phyloP scores from a whole-genome alignment of 2,797 vertebrate species.

The Valencia hispanica region DNA sequence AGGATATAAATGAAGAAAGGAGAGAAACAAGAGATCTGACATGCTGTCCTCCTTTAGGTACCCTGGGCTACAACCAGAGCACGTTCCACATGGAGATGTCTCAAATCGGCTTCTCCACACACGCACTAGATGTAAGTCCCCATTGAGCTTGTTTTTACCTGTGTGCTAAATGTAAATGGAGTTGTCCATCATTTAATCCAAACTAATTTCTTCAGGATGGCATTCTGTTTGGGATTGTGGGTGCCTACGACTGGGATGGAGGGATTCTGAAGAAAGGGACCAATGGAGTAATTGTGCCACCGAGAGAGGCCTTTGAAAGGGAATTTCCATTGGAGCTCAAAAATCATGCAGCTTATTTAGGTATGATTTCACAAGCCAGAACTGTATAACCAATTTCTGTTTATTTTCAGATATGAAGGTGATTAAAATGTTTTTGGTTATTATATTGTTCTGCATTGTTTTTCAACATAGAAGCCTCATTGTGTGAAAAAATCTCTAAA shows the following conservation, averaged over 20 bases:
- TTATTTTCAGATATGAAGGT: not conserved
- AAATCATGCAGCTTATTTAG: conserved; percentile 94
- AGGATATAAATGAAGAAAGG: conserved; percentile 21
- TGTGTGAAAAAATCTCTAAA: not conserved
- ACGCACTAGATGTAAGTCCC: conserved; percentile 86
- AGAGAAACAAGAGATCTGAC: conserved; percentile 25
- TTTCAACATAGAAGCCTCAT: not conserved
- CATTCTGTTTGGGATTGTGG: conserved; percentile 93
- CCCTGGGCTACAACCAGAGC: conserved; percentile 89
- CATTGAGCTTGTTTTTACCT: not conserved
- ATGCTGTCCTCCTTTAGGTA: conserved; percentile 77
- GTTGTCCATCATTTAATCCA: conserved; percentile 1
- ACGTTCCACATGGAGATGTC: conserved; percentile 97
- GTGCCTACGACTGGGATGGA: conserved; percentile 96
- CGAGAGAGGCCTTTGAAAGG: conserved; percentile 85
- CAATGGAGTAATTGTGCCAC: conserved; percentile 77
- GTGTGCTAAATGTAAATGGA: not conserved
- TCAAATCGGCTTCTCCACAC: conserved; percentile 93
- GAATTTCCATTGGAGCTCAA: conserved; percentile 91
- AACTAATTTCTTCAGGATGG: conserved; percentile 83
- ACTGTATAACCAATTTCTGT: not conserved
- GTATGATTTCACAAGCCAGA: conserved; percentile 67
- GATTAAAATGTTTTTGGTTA: not conserved
- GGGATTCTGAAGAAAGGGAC: conserved; percentile 87
- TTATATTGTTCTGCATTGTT: not conserved